Evolutionary conservation across 2,797 vertebrate genomes (phyloP), one percentile per base, ranked within the genome.

Genomic region (Sternotherus odoratus): DNA sequence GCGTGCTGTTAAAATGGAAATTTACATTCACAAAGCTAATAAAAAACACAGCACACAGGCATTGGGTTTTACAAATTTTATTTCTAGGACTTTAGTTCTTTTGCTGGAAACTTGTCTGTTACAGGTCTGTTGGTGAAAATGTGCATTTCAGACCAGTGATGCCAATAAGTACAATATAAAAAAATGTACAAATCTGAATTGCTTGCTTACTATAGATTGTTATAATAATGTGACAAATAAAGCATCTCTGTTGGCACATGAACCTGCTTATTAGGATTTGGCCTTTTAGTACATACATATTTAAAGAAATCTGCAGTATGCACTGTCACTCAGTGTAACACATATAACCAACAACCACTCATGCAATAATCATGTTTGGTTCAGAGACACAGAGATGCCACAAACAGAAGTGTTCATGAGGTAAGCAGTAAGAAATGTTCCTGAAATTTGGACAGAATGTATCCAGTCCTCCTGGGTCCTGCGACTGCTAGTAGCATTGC

Each of bases 121-220:
- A 98, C 98, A 98, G 97, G 98, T 98, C 98, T 98, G 97, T 97
- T 96, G 97, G 97, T 98, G 97, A 98, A 97, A 98, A 98, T 97
- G 98, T 98, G 98, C 98, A 97, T 98, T 98, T 98, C 98, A 98
- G 98, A 98, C 98, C 98, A 97, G 97, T 97, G 96, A 98, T 97
- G 97, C 96, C 97, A 98, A 97, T 95, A 95, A 97, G 96, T 95
- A 96, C 97, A 97, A 96, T 92, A 91, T 95, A 94, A 96, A 97
- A 96, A 92, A 97, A 97, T 57, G 97, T 98, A 96, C 94, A 97
- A 97, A 97, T 97, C 95, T 97, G 94, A 96, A 96, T 97, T 86
- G 94, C 97, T 97, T 90, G 49, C 97, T 96, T 89, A 93, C 97
- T 98, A 96, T 89, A 96, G 97, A 97, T 97, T 97, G 97, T 97